Evolutionary conservation across 92 coral and sea anemone genomes (phyloP), one percentile per base, ranked within the genome.

Genomic region (Parazoanthus atlanticus): DNA sequence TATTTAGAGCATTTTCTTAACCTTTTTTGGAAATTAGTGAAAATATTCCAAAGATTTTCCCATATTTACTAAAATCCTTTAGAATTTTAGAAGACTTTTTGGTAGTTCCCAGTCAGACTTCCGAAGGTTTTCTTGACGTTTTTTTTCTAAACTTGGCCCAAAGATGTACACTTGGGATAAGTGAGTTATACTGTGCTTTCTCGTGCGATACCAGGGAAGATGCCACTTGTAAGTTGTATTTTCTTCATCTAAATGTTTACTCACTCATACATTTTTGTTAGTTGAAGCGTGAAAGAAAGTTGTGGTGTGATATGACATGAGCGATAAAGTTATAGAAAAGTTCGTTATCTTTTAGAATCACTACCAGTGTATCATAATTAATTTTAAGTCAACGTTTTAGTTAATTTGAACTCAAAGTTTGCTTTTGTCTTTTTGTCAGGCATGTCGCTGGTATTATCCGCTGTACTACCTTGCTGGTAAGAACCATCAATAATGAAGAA

Each of bases 391-490:
- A 73, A 74, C 9, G 43, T 1, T 17, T 16, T 8, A 32, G 43
- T 34, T 43, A 47, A 69, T 74, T 70, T 3, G 16, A 58, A n/a
- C 11, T 31, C 61, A 21, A 84, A 79, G 29, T 85, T 31, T 91
- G 3, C 16, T 71, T 46, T 69, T 7, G 17, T 30, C 43, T 34
- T 84, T 66, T 65, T 90, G 38, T 13, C 76, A 96, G 99, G 98
- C 96, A 32, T 32, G 90, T 15, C 89, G 93, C 70, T 92, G 95
- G 94, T 95, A 92, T 56, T 96, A 95, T 70, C 88, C 91, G n/a
- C 66, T 96, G 61, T 96, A 93, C 89, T 95, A 88, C 74, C 61
- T 95, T 29, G 92, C 91, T 71, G 99, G 99, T 96, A 86, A 90
- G 96, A 21, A 32, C 78, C 36, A 34, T 8, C 76, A 69, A 12